Percentiles rank a stretch among this genome's conserved stretches.
phyloP scores from a whole-genome alignment of 1,140 invertebrate species.

The Dreissena polymorpha region DNA sequence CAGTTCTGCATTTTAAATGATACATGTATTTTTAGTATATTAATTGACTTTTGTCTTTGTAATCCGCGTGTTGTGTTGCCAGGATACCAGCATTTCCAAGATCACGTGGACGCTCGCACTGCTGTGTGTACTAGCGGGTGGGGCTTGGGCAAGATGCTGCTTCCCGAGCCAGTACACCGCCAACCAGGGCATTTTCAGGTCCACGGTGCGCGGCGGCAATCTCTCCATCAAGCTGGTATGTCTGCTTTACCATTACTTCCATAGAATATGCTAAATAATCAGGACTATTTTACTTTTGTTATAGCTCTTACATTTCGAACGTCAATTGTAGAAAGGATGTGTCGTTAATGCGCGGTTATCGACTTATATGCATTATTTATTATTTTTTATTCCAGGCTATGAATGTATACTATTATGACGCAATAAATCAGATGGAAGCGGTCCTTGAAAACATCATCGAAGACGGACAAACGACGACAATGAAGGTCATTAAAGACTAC shows the following conservation, averaged over 20 bases:
- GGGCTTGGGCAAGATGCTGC: slow-evolving; percentile 11
- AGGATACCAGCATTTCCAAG: no score
- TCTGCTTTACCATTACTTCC: neutral
- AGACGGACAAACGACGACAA: neutral
- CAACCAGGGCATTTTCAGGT: slow-evolving; percentile 24
- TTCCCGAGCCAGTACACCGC: slow-evolving; percentile 47
- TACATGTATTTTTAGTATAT: no score
- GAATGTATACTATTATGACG: slow-evolving; percentile 38
- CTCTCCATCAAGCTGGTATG: slow-evolving; percentile 35
- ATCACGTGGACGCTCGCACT: neutral
- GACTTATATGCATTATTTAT: no score
- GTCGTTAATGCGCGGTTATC: no score
- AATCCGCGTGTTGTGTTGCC: no score
- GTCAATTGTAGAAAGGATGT: no score
- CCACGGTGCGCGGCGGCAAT: slow-evolving; percentile 29
- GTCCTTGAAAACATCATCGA: slow-evolving; percentile 13
- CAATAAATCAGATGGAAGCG: slow-evolving; percentile 16
- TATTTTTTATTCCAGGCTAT: slow-evolving; percentile 30
- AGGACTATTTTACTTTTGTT: no score
- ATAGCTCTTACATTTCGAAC: no score
- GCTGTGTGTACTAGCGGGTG: slow-evolving; percentile 9
- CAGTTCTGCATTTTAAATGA: no score
- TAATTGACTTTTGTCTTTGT: no score
- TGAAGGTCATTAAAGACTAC: slow-evolving; percentile 41
- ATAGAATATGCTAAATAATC: no score